Evolutionary conservation across 2,797 vertebrate genomes (phyloP), one percentile per base, ranked within the genome.

Genomic region (Gadopsis bispinosus): DNA sequence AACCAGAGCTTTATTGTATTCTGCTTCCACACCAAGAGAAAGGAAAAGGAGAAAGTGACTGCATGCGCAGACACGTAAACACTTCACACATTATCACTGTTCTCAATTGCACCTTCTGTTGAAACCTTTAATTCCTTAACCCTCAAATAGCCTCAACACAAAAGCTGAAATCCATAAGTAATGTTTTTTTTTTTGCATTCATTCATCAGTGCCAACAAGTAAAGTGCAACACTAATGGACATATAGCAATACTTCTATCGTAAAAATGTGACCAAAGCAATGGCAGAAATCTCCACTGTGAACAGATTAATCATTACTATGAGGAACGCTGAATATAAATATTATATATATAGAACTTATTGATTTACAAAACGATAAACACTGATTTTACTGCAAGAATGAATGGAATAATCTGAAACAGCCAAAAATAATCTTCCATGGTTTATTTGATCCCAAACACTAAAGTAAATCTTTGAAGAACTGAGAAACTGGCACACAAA

Each of bases 1-100:
- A 94, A 88, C 91, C 78, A 77, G 8, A 72, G 83, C 78, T 70
- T 89, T 84, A 90, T 91, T 91, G 87, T 88, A 66, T 62, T 88
- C 84, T 74, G 82, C 80, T 87, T 84, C 83, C 73, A 80, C 84
- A 50, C 54, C 54, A 22, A 73, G 78, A 83, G 85, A 80, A 80
- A 79, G 60, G 68, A 53, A 69, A 70, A 77, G 63, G 86, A 88
- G 85, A 90, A 89, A 88, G 89, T 90, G 85, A 81, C 41, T 64
- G 75, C 87, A 47, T 87, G 89, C 64, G 56, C 75, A 88, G 87
- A 92, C 89, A 88, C 14, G 86, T 80, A 81, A 85, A 86, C 83
- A 86, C 87, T 89, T 91, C 80, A 81, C 84, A 86, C 77, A 86
- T 85, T 83, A 85, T 63, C 83, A 31, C 55, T 20, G 65, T 74